Percentiles rank a stretch among this genome's conserved stretches.
These are phyloP conservation scores for Chelon labrosus DNA, from an alignment of 2,797 vertebrate genomes.

Conservation along the genomic window DNA sequence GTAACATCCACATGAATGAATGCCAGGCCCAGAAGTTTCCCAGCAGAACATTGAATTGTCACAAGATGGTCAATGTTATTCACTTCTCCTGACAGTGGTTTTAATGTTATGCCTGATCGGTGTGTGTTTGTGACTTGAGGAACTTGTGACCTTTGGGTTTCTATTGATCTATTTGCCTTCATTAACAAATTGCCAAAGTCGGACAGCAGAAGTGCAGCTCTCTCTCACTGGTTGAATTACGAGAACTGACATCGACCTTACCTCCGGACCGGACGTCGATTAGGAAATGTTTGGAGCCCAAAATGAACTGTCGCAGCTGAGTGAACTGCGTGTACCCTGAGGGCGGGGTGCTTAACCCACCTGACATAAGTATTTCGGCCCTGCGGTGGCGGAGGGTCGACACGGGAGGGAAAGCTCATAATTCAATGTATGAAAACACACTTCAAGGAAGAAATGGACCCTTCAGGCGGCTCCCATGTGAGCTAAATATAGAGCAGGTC, in stretches of 20 bases:
- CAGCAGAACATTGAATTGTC: no score
- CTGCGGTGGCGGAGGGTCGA: constrained; percentile 41
- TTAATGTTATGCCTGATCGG: no score
- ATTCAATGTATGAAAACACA: constrained; percentile 57
- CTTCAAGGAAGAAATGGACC: constrained; percentile 44
- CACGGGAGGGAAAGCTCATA: constrained; percentile 50
- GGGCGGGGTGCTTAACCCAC: constrained; percentile 36
- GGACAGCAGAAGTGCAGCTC: constrained; percentile 20
- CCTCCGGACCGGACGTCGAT: constrained; percentile 49
- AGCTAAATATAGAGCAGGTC: constrained; percentile 42
- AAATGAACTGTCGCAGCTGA: constrained; percentile 53
- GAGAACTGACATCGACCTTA: constrained; percentile 62
- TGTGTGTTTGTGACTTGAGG: no score
- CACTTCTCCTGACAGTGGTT: no score
- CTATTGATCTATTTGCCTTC: constrained; percentile 65
- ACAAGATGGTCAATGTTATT: no score
- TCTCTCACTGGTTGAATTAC: constrained; percentile 48
- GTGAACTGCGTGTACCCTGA: constrained; percentile 33
- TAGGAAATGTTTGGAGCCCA: constrained; percentile 40
- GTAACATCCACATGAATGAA: no score
- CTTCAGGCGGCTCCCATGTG: constrained; percentile 36
- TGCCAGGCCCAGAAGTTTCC: no score
- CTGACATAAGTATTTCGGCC: constrained; percentile 40
- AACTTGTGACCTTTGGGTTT: constrained; percentile 53
- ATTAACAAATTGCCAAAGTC: constrained; percentile 60